Percentiles rank a stretch among this genome's conserved stretches.
phyloP scores from a whole-genome alignment of 2,797 vertebrate species.

The Setipinna tenuifilis region DNA sequence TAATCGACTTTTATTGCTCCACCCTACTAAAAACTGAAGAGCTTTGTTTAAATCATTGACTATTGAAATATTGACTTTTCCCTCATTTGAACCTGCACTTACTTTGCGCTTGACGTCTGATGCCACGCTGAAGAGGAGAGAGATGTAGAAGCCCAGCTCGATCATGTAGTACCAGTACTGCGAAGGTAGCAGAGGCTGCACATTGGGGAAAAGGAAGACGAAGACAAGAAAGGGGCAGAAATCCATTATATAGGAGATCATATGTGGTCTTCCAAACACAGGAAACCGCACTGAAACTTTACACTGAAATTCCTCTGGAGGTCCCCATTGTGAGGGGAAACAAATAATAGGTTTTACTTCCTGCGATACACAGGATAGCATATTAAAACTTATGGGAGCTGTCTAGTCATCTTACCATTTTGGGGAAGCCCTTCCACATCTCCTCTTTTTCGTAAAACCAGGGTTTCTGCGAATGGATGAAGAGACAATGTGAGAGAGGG shows the following conservation, averaged over 20 bases:
- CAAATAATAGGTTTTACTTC: too few relatives aligned
- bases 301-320: too few relatives aligned
- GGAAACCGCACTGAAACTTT: too few relatives aligned
- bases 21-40: background rate
- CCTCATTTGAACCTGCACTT: conserved; percentile 58
- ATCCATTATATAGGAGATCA: too few relatives aligned
- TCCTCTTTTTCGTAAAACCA: conserved; percentile 86
- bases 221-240: too few relatives aligned
- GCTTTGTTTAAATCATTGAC: background rate
- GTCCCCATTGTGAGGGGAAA: too few relatives aligned
- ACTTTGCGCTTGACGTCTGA: conserved; percentile 95
- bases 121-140: conserved; percentile 90
- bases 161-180: conserved; percentile 93
- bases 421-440: conserved; percentile 90
- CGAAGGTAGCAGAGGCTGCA: conserved; percentile 82
- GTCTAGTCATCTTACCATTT: conserved; percentile 77
- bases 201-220: background rate
- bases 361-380: too few relatives aligned
- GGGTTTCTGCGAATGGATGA: conserved; percentile 81
- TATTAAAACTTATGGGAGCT: too few relatives aligned
- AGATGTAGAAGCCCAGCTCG: conserved; percentile 92
- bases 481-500: background rate
- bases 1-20: background rate
- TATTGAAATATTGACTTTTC: background rate
- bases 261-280: too few relatives aligned